Base-by-base conservation (phyloP, 37 sponge, comb jelly and placozoan genomes). In the Tethya wilhelma region DNA sequence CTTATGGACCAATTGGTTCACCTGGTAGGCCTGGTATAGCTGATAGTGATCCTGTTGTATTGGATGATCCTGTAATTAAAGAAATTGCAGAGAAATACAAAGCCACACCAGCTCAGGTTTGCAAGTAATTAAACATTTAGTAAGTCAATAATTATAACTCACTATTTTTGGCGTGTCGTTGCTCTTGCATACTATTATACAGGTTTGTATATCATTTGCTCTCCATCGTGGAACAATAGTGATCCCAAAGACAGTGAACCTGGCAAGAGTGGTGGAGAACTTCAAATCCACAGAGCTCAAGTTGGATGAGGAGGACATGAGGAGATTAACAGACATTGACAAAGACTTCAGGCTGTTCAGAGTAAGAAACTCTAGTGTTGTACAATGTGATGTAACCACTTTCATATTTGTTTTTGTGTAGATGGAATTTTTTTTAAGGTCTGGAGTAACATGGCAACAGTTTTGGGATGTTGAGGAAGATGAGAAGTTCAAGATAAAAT, bases 201-300 rank as follows among this genome's bases (percentile, higher is more conserved):
- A 82, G 83, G 58, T 82, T 2, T 82, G 83, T 73, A 89, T 94
- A 12, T 78, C 94, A 0, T 94, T 89, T 58, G 68, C 20, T 30
- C 90, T 94, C 22, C 87, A 86, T 64, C 75, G 73, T 49, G 94
- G 94, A 0, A 28, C 65, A 46, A 77, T 91, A 23, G 91, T 89
- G 38, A 89, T 93, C 31, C 90, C 97, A 59, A 97, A 97, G 79
- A 84, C 94, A 38, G 87, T 87, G 41, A 97, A 45, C 22, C 85
- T 63, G 29, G 32, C 49, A 9, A 72, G 97, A 26, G 69, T 97
- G 46, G 38, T 31, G 41, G 87, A 93, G 66, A 97, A 97, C 84
- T 72, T 91, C 25, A 73, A 43, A 14, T 80, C 92, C 32, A 73
- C 75, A 1, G 67, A 79, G 41, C 41, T 97, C 66, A 74, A 79